Percentiles rank a stretch among this genome's conserved stretches.
Conservation (phyloP, 2,113 vertebrate genomes). For the Romanogobio albipinnatus region DNA sequence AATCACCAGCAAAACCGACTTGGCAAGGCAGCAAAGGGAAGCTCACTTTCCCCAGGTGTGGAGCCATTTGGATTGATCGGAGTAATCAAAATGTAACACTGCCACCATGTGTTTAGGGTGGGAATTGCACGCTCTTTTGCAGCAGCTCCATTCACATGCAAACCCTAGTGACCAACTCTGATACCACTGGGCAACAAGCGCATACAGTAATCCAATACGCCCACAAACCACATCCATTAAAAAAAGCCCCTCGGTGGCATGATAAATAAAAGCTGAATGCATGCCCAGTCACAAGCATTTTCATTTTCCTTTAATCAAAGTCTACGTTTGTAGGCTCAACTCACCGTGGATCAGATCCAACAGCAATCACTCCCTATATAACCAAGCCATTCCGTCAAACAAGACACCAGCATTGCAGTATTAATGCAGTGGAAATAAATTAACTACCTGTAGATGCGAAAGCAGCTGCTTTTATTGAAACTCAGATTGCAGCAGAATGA, state of each 20-base stretch:
- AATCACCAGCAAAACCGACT: slow-evolving; percentile 11
- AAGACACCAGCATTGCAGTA: neutral
- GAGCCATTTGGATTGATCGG: neutral
- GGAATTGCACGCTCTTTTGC: neutral
- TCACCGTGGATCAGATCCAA: neutral
- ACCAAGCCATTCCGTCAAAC: slow-evolving; percentile 2
- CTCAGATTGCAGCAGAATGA: neutral
- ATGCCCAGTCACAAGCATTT: slow-evolving; percentile 29
- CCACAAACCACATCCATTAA: slow-evolving; percentile 17
- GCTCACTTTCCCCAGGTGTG: slow-evolving; percentile 5
- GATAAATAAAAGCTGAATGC: neutral
- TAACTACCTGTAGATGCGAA: neutral
- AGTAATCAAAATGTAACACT: slow-evolving; percentile 40
- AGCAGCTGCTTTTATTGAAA: slow-evolving; percentile 3
- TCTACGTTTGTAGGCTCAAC: slow-evolving; percentile 25
- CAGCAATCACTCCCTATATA: slow-evolving; percentile 3
- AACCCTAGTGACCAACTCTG: neutral
- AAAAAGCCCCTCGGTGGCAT: neutral
- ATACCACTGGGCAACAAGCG: slow-evolving; percentile 21
- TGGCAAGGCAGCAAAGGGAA: neutral
- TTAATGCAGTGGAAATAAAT: slow-evolving; percentile 25
- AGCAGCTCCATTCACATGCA: neutral
- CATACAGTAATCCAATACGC: slow-evolving; percentile 37
- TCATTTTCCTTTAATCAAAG: slow-evolving; percentile 29
- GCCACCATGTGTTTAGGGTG: slow-evolving; percentile 50